These are phyloP conservation scores for Drosophila parvula DNA, from an alignment of 1,140 invertebrate genomes.

Conservation along the genomic window DNA sequence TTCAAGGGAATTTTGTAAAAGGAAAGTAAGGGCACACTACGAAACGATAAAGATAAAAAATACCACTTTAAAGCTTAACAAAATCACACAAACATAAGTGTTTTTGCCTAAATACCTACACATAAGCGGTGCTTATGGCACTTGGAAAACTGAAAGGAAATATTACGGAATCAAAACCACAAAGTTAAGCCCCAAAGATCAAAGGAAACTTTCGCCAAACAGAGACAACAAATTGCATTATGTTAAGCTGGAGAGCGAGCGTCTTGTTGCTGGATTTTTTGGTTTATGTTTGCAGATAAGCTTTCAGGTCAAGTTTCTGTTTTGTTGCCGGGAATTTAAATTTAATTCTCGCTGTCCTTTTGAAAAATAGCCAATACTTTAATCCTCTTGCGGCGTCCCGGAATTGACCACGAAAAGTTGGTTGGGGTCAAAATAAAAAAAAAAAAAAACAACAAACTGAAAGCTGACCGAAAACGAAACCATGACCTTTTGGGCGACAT, in stretches of 20 bases:
- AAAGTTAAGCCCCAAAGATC: slow-evolving; percentile 1
- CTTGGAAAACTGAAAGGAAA: background rate
- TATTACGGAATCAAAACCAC: background rate
- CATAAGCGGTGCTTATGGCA: background rate
- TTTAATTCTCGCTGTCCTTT: background rate
- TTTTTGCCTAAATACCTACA: background rate
- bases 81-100: background rate
- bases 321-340: slow-evolving; percentile 3
- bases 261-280: background rate
- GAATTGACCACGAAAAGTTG: slow-evolving; percentile 15
- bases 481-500: slow-evolving; percentile 18
- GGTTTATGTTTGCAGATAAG: background rate
- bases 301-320: background rate
- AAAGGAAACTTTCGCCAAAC: slow-evolving; percentile 1
- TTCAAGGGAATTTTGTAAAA: background rate
- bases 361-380: slow-evolving; percentile 1
- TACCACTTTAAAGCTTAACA: background rate
- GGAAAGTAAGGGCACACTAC: background rate
- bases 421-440: background rate
- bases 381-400: slow-evolving; percentile 13
- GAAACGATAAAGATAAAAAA: too few relatives aligned
- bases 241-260: slow-evolving; percentile 12
- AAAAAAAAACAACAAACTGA: background rate
- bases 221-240: slow-evolving; percentile 17
- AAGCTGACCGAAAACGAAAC: background rate